Evolutionary conservation across 1,140 invertebrate species (phyloP), one percentile per base, ranked within the genome.

Genomic region (Aleiodes sp.): DNA sequence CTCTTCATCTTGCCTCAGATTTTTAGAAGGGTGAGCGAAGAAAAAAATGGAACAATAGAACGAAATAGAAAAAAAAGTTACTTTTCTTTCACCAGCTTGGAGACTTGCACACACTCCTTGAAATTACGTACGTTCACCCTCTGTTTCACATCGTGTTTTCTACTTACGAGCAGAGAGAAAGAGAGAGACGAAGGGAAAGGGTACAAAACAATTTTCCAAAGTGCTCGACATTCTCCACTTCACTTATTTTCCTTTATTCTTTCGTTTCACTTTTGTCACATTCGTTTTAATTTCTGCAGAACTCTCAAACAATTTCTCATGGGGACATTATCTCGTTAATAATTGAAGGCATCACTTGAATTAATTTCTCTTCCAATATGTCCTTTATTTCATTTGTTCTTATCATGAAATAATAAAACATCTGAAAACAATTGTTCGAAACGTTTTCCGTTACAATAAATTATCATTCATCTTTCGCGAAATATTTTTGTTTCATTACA

Each of bases 121-220:
- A 21, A 24, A 21, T 66, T 56, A 57, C 57, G 26, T 62, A 37
- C 60, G 35, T 60, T 60, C 65, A 41, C 56, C 52, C 52, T 57
- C 65, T 66, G 21, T 39, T 52, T 56, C 65, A 60, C 57, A 21
- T 28, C 56, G 35, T 24, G 21, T 37, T 66, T 35, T 67, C 56
- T 60, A 29, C 56, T 59, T n/a, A n/a, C n/a, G n/a, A n/a, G n/a
- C 41, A 46, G 41, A 46, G 10, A 46, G 41, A 52, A 24, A n/a
- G n/a, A n/a, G n/a, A n/a, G n/a, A n/a, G n/a, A n/a, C n/a, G n/a
- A n/a, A n/a, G n/a, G 7, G 19, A 24, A 52, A 26, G 31, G 57
- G 37, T 68, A 39, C 66, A 61, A 68, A 68, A 68, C 66, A 68
- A 68, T 68, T 68, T 68, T 35, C 39, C 59, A 68, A 59, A 68